Evolutionary conservation across 2,113 vertebrate genomes (phyloP).

Genomic region (Lynx canadensis): DNA sequence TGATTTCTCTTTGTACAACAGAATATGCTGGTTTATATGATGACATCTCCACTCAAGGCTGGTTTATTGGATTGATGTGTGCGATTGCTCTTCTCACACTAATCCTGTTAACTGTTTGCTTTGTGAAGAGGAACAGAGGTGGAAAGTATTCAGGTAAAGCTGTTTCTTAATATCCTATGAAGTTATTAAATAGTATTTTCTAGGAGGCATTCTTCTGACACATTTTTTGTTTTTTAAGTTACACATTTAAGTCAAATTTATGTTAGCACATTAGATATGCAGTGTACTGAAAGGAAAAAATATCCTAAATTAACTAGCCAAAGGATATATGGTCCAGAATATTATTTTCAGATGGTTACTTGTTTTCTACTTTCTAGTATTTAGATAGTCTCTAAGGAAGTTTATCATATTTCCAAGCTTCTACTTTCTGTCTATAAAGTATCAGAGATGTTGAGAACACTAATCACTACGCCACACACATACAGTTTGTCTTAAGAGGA

Average conservation of each 20-base stretch:
- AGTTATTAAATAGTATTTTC: not conserved
- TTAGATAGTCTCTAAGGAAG: not conserved
- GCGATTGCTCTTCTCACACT: conserved; percentile 96
- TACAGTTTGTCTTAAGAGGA: not conserved
- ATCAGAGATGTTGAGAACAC: not conserved
- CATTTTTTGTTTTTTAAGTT: not conserved
- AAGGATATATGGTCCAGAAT: not conserved
- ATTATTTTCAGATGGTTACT: not conserved
- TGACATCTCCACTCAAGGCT: conserved; percentile 95
- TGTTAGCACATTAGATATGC: not conserved
- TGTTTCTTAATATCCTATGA: not conserved
- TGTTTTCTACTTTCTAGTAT: not conserved
- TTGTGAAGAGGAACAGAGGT: conserved; percentile 97
- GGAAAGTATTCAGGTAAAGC: conserved; percentile 97
- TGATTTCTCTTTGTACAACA: conserved; percentile 78
- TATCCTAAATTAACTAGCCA: not conserved
- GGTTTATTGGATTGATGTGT: conserved; percentile 98
- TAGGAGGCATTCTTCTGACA: not conserved
- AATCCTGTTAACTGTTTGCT: conserved; percentile 93
- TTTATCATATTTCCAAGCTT: not conserved
- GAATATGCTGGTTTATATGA: conserved; percentile 92
- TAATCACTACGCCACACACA: not conserved
- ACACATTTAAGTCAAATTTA: not conserved
- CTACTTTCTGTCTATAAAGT: not conserved
- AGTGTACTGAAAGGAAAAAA: too few species aligned